Base-by-base conservation (phyloP, 2,797 vertebrate species). In the Falco peregrinus region DNA sequence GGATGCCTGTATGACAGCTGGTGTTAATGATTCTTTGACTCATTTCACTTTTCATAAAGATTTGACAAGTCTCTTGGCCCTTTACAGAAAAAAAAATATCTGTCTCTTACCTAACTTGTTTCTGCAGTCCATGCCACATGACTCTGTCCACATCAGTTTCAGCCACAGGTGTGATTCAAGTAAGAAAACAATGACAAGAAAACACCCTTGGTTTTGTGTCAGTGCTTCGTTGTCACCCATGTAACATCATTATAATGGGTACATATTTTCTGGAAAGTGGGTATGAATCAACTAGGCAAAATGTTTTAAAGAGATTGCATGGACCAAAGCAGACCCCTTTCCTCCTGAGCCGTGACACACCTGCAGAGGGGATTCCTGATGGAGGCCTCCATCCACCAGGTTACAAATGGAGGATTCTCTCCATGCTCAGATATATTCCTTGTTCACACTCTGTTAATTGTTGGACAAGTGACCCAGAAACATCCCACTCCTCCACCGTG, bases 41-140 rank as follows among this genome's bases (percentile, higher is more conserved):
- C 74, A 51, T 95, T 89, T 91, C 78, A 89, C 74, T 83, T 90
- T 89, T 95, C 63, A 64, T 35, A 73, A 90, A 74, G 3, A 21
- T 48, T 92, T 92, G 10, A 19, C 29, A 91, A 75, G n/a, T 25
- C 21, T 56, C 31, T 43, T 37, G 43, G 33, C 20, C 29, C 94
- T 91, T 84, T 68, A 76, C 53, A 75, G 48, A 65, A 43, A 51
- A 70, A 63, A 78, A 56, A 53, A 61, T 11, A 57, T 47, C 51
- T 43, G 11, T 84, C 33, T 16, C 11, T 48, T 29, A 26, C 24
- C 29, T 43, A 37, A 64, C 6, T 53, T 70, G 3, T n/a, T 90
- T 77, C 11, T 60, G 22, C 65, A 59, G 28, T 60, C 60, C n/a
- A 86, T 91, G 75, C 47, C 5, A 28, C 61, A 4, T 73, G 60